A percentile compares a stretch with the other conserved stretches of the same genome.
Conservation (phyloP, 2,113 vertebrate genomes). For the Silurus glanis region DNA sequence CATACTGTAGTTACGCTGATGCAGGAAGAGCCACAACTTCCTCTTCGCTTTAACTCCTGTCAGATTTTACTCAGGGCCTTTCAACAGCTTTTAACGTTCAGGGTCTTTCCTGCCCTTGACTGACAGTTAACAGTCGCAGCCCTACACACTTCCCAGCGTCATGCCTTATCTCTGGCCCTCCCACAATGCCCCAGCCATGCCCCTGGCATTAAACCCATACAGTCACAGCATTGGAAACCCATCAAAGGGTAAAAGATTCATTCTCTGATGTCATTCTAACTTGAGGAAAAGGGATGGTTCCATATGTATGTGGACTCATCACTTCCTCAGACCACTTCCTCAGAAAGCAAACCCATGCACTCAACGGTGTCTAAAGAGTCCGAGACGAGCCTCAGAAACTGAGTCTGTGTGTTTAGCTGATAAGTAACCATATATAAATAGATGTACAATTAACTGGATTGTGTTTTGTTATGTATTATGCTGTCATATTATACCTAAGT, state of each 20-base stretch:
- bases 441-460: neutral
- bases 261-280: neutral
- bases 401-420: neutral
- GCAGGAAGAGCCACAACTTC: conserved; percentile 24
- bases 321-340: neutral
- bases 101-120: conserved; percentile 9
- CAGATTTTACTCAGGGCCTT: neutral
- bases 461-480: neutral
- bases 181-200: neutral
- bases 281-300: conserved; percentile 11
- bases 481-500: neutral
- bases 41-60: conserved; percentile 14
- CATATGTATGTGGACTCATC: neutral
- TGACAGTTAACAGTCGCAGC: conserved; percentile 13
- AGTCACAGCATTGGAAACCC: neutral
- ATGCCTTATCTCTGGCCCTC: neutral
- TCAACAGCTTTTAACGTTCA: conserved; percentile 4
- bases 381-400: neutral
- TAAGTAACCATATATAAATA: neutral
- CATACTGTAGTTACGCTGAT: neutral
- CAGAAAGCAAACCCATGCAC: neutral
- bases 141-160: neutral
- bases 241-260: neutral
- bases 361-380: neutral
- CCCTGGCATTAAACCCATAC: neutral